Evolutionary conservation across 2,888 invertebrate species (phyloP), one percentile per base, ranked within the genome.

Genomic region (Agrochola circellaris): DNA sequence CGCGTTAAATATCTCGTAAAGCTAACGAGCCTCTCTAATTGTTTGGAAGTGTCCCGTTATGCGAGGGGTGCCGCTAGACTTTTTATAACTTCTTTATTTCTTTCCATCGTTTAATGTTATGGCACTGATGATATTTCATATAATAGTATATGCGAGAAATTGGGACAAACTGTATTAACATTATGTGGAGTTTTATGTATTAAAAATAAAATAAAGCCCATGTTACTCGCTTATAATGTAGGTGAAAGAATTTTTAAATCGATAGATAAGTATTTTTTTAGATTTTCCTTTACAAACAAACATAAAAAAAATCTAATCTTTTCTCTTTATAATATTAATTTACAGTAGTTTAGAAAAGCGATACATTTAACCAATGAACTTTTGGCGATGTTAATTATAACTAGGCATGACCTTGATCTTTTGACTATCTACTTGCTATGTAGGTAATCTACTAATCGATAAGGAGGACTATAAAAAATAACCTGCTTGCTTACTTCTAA

Each of bases 21-120:
- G 92, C 91, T 95, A 96, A 96, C 95, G 96, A 95, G 93, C 88
- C 91, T 89, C 91, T 94, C 95, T 96, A 96, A 96, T 96, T 96
- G 96, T 95, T 95, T 94, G 94, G 95, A 96, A 96, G 95, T 94
- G 93, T 94, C 93, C 88, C 90, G 90, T 89, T 92, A 92, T 91
- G 75, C 68, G 89, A 88, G 90, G 88, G 89, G 88, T 89, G 90
- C 85, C 90, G 88, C 90, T 89, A 90, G 79, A 89, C 89, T 89
- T 89, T 87, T 88, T 89, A 89, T 89, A 88, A 88, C 88, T 93
- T 93, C 92, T 94, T 92, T 93, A 94, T 94, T 95, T 93, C 93
- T 93, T 93, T 93, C 91, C 92, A 91, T 85, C 93, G 89, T 94
- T 95, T 94, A 93, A 95, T 94, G 92, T 94, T 94, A 94, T 94